These are phyloP conservation scores for Stratiolaelaps scimitus DNA, from an alignment of 1,140 invertebrate species.

Conservation along the genomic window DNA sequence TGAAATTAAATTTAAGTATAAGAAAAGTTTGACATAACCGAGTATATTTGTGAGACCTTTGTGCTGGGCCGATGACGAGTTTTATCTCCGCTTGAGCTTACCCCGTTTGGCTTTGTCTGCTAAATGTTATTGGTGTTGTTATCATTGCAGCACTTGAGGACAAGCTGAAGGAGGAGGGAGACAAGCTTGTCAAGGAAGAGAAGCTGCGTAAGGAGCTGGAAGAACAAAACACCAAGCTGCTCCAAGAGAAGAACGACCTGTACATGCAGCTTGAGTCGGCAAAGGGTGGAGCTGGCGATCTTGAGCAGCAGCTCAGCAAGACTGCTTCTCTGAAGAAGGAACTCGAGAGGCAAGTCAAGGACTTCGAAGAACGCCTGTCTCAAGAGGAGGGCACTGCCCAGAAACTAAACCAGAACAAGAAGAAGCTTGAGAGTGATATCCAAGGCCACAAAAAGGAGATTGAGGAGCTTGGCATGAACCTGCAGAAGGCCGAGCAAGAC, in stretches of 20 bases:
- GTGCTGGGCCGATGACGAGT: too few relatives aligned
- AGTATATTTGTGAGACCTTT: too few relatives aligned
- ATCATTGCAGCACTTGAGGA: conserved; percentile 30
- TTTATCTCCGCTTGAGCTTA: too few relatives aligned
- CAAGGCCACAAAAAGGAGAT: conserved; percentile 36
- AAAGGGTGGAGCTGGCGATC: conserved; percentile 32
- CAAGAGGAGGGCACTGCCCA: conserved; percentile 36
- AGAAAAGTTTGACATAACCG: too few relatives aligned
- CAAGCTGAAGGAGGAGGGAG: conserved; percentile 32
- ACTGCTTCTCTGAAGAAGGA: conserved; percentile 32
- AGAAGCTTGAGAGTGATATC: conserved; percentile 37
- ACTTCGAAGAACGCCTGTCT: conserved; percentile 33
- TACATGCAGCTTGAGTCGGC: conserved; percentile 33
- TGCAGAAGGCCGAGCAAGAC: conserved; percentile 46
- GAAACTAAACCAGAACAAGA: conserved; percentile 37
- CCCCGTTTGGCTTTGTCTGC: too few relatives aligned
- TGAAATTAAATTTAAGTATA: too few relatives aligned
- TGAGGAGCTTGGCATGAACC: conserved; percentile 40
- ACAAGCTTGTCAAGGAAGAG: conserved; percentile 31
- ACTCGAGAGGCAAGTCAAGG: conserved; percentile 32
- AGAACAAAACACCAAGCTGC: conserved; percentile 32
- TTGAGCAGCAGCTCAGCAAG: conserved; percentile 32
- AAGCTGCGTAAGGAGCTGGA: conserved; percentile 33
- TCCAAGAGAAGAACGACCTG: conserved; percentile 33
- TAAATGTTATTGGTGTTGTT: too few relatives aligned